Evolutionary conservation across 2,113 vertebrate species (phyloP).

Genomic region (Onychorhynchus coronatus): DNA sequence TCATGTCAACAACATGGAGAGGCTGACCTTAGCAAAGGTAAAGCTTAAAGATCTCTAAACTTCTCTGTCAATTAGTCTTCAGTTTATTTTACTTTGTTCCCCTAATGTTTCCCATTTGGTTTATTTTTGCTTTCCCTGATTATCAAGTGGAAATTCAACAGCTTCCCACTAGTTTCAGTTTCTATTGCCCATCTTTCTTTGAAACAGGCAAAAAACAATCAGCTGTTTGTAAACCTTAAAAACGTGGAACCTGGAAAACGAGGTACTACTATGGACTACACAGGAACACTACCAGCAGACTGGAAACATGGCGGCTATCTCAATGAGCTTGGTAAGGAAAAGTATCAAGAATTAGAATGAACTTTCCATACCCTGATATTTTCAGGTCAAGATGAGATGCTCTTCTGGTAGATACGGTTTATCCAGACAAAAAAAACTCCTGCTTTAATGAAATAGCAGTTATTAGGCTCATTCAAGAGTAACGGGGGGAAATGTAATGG

Average conservation of each 20-base stretch:
- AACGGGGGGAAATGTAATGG: background rate
- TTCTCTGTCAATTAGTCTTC: background rate
- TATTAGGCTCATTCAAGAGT: background rate
- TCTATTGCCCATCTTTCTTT: background rate
- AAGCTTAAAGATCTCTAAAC: background rate
- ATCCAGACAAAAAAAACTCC: background rate
- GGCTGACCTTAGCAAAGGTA: slow-evolving; percentile 83
- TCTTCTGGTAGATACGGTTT: background rate
- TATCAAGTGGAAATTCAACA: background rate
- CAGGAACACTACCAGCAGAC: slow-evolving; percentile 87
- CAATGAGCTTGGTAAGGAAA: slow-evolving; percentile 85
- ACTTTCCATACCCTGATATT: background rate
- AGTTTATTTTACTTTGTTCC: background rate
- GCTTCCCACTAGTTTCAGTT: background rate
- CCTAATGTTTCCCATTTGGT: background rate
- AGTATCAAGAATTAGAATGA: background rate
- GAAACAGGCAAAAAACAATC: slow-evolving; percentile 82
- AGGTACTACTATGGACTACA: slow-evolving; percentile 70
- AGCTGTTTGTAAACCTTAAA: slow-evolving; percentile 87
- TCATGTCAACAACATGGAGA: slow-evolving; percentile 76
- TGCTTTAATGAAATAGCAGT: background rate
- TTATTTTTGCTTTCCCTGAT: background rate
- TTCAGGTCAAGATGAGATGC: background rate
- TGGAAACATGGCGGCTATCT: slow-evolving; percentile 93
- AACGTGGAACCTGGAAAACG: slow-evolving; percentile 82